Evolutionary conservation across 2,797 vertebrate species (phyloP).

Genomic region (Poecilia wingei): DNA sequence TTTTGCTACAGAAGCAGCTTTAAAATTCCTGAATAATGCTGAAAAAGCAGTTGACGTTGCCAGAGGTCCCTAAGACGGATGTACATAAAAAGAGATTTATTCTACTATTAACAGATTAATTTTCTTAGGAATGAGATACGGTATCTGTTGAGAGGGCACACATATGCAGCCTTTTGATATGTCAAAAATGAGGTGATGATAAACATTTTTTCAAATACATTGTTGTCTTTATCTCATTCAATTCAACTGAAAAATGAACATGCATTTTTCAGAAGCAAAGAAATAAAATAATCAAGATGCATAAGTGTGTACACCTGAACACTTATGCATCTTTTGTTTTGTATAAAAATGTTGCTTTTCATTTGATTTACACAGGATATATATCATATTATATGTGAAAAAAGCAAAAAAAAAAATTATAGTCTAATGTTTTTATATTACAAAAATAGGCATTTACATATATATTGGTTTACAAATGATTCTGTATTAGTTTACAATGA

Average conservation of each 20-base stretch:
- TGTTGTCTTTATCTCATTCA: too few relatives aligned
- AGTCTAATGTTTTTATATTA: neutral
- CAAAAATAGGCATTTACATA: neutral
- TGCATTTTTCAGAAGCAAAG: too few relatives aligned
- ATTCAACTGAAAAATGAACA: too few relatives aligned
- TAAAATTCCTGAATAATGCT: neutral
- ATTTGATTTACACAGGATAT: neutral
- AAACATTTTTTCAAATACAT: too few relatives aligned
- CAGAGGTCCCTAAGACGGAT: neutral
- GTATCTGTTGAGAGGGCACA: neutral
- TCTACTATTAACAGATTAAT: neutral
- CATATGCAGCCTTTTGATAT: too few relatives aligned
- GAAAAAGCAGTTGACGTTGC: conserved; percentile 2
- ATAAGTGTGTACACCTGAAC: too few relatives aligned
- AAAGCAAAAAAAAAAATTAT: neutral
- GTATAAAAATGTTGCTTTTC: neutral
- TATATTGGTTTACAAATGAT: neutral
- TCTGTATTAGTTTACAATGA: neutral
- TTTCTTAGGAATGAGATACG: neutral
- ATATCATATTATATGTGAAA: neutral
- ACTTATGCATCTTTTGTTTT: neutral
- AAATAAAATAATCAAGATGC: too few relatives aligned
- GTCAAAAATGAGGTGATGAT: too few relatives aligned
- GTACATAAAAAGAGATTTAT: neutral
- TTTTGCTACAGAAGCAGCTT: conserved; percentile 10